Evolutionary conservation across 1,140 invertebrate genomes (phyloP).

Genomic region (Drosophila carrolli): DNA sequence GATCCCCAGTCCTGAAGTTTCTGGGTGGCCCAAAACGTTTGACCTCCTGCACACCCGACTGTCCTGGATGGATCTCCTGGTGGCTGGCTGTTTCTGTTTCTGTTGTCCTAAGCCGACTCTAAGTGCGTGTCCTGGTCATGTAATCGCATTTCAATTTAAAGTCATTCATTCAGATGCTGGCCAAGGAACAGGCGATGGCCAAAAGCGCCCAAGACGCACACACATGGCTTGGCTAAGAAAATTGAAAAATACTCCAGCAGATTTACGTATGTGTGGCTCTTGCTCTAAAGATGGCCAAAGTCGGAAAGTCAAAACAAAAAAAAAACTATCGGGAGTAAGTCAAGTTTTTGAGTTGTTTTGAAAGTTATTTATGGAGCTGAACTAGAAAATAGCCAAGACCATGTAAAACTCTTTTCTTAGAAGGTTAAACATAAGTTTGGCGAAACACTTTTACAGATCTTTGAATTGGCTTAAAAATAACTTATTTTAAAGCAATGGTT

Average conservation of each 20-base stretch:
- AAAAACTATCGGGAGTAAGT: slow-evolving; percentile 18
- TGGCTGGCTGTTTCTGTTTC: slow-evolving; percentile 28
- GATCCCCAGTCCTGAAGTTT: slow-evolving; percentile 15
- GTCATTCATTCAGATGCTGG: slow-evolving; percentile 66
- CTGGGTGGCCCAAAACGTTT: slow-evolving; percentile 46
- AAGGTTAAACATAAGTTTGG: not conserved
- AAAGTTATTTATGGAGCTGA: slow-evolving; percentile 6
- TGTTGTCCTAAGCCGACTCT: slow-evolving; percentile 64
- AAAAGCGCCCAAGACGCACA: slow-evolving; percentile 10
- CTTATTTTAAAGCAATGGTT: no score
- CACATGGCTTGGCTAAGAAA: slow-evolving; percentile 61
- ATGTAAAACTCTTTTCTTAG: not conserved
- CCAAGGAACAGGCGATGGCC: slow-evolving; percentile 38
- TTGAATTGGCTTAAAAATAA: no score
- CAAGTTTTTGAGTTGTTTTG: not conserved
- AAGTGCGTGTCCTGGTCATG: slow-evolving; percentile 79
- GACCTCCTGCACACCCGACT: slow-evolving; percentile 56
- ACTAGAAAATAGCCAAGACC: not conserved
- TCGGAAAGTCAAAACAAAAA: not conserved
- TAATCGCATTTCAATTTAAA: slow-evolving; percentile 83
- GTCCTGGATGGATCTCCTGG: slow-evolving; percentile 11
- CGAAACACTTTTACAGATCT: not conserved
- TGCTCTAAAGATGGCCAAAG: slow-evolving; percentile 6
- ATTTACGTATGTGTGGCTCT: not conserved
- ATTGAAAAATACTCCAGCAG: slow-evolving; percentile 70